Base-by-base conservation (phyloP, 2,797 vertebrate species). In the Fistularia commersonii region DNA sequence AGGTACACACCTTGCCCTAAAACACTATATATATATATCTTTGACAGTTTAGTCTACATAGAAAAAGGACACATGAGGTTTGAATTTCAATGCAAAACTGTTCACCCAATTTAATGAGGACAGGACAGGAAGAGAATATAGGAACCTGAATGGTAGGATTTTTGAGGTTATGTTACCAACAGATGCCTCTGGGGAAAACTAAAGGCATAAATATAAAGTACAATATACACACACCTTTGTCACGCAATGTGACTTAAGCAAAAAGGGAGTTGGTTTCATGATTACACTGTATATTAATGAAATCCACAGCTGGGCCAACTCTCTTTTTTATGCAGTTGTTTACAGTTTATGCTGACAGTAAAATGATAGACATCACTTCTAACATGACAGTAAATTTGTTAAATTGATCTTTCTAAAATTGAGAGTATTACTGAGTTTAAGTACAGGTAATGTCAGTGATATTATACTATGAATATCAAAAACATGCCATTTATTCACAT, bases 101-200 rank as follows among this genome's bases (percentile, higher is more conserved):
- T 11, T 75, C 43, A 51, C 12, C 39, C 37, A 3, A 31, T 54
- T 23, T 23, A 23, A 23, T 23, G 23, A 23, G 23, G 23, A 2
- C 23, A 46, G 14, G 43, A 73, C 6, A 66, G 69, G 74, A 79
- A 69, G 12, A 47, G 13, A 57, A 45, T 51, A 77, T 69, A 40
- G 61, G 48, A 86, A 86, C 82, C 75, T 83, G 84, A 85, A 79
- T 61, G 66, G 51, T 69, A 62, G 83, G 78, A 77, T 81, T 79
- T 81, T 60, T 61, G 52, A 69, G 70, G 62, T 79, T 66, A 72
- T 42, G 61, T 84, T 78, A 64, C 72, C 57, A 63, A 62, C 62
- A 58, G 44, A 58, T 77, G 65, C 71, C 82, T 62, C 72, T 33
- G 32, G 77, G 81, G 76, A 62, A 43, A 55, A 52, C 39, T 54